These are phyloP conservation scores for Glossosoma conforme DNA, from an alignment of 1,140 invertebrate genomes.

Conservation along the genomic window DNA sequence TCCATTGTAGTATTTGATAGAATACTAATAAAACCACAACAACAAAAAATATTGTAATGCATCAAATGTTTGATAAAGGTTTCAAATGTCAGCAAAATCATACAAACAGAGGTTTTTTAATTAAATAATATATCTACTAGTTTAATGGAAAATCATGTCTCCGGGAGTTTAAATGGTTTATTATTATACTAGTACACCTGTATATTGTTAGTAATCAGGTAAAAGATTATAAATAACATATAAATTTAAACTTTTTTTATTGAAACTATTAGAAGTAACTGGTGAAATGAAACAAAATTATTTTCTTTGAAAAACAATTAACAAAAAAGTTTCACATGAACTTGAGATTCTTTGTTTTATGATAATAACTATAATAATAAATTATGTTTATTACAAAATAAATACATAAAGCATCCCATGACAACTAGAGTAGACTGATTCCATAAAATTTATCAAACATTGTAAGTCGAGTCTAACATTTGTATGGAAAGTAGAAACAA, in stretches of 20 bases:
- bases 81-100: neutral
- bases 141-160: neutral
- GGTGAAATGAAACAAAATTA: too few species aligned
- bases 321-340: too few species aligned
- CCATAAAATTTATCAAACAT: too few species aligned
- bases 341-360: too few species aligned
- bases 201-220: too few species aligned
- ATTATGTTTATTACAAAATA: neutral
- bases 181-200: too few species aligned
- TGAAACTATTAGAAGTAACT: too few species aligned
- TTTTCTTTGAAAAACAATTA: too few species aligned
- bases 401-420: too few species aligned
- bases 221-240: neutral
- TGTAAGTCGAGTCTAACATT: too few species aligned
- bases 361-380: neutral
- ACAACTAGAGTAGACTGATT: too few species aligned
- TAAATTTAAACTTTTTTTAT: neutral
- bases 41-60: neutral
- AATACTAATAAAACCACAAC: neutral
- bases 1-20: neutral
- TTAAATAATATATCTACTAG: neutral
- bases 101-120: neutral
- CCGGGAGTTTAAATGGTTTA: neutral
- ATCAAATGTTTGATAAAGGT: neutral
- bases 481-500: too few species aligned